Evolutionary conservation across 2,888 invertebrate species (phyloP).

Genomic region (Macrosiphum euphorbiae): DNA sequence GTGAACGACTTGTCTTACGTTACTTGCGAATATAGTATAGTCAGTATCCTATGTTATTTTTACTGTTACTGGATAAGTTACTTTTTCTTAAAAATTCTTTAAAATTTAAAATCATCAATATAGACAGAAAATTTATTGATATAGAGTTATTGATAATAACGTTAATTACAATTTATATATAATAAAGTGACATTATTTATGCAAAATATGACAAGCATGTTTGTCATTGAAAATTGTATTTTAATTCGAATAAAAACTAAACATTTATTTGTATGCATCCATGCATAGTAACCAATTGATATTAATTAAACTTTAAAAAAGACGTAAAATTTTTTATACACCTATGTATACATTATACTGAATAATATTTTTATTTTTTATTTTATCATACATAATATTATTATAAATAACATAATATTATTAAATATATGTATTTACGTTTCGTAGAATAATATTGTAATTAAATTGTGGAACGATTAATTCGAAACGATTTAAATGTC

Average conservation of each 20-base stretch:
- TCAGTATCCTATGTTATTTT: no score
- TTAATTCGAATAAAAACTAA: neutral
- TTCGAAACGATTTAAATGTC: constrained; percentile 42
- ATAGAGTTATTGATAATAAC: neutral
- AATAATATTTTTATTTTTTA: neutral
- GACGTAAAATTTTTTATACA: neutral
- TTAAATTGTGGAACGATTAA: constrained; percentile 10
- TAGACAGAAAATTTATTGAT: neutral
- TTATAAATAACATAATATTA: constrained; percentile 2
- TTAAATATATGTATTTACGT: neutral
- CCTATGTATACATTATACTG: neutral
- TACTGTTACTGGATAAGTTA: no score
- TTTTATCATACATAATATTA: neutral
- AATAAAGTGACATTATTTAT: neutral
- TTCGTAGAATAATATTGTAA: constrained; percentile 19
- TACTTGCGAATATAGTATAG: no score
- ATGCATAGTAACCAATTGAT: neutral
- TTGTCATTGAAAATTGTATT: neutral
- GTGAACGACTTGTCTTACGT: no score
- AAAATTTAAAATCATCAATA: neutral
- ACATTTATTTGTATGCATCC: neutral
- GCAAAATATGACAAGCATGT: neutral
- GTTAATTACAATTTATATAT: neutral
- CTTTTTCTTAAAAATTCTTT: neutral
- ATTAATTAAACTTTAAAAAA: neutral